phyloP scores from a whole-genome alignment of 2,797 vertebrate species.

The Periparus ater region DNA sequence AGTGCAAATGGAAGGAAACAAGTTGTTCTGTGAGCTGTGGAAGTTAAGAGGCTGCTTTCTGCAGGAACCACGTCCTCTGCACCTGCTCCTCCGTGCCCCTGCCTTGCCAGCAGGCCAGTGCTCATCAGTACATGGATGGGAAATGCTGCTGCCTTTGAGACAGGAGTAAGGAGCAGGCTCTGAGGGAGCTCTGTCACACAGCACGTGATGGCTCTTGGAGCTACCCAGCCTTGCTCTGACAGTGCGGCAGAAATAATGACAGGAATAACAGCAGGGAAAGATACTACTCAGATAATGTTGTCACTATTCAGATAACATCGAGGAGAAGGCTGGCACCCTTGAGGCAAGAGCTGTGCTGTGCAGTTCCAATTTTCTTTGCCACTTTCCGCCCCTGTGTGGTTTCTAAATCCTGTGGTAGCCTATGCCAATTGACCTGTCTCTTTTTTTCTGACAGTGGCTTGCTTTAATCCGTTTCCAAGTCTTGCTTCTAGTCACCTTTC shows the following conservation, averaged over 20 bases:
- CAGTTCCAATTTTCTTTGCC: neutral
- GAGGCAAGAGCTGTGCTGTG: neutral
- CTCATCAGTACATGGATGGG: rapidly evolving
- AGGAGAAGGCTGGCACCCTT: neutral
- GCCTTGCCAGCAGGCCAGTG: neutral
- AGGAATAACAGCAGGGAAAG: neutral
- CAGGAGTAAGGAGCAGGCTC: neutral
- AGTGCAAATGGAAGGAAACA: neutral
- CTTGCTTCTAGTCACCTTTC: neutral
- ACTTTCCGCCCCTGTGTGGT: neutral
- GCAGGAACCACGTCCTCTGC: neutral
- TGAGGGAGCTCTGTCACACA: neutral
- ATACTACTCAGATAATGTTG: neutral
- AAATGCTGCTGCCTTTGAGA: neutral
- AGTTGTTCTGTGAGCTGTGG: neutral
- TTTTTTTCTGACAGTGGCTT: neutral
- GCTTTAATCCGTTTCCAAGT: neutral
- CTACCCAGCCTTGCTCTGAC: neutral
- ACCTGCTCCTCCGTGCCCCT: rapidly evolving
- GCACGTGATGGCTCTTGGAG: rapidly evolving
- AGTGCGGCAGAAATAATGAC: neutral
- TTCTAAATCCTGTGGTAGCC: neutral
- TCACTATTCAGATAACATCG: neutral
- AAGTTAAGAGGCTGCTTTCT: neutral
- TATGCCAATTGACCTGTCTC: rapidly evolving